Base-by-base conservation (phyloP, 2,113 vertebrate species). In the Tamias sibiricus region DNA sequence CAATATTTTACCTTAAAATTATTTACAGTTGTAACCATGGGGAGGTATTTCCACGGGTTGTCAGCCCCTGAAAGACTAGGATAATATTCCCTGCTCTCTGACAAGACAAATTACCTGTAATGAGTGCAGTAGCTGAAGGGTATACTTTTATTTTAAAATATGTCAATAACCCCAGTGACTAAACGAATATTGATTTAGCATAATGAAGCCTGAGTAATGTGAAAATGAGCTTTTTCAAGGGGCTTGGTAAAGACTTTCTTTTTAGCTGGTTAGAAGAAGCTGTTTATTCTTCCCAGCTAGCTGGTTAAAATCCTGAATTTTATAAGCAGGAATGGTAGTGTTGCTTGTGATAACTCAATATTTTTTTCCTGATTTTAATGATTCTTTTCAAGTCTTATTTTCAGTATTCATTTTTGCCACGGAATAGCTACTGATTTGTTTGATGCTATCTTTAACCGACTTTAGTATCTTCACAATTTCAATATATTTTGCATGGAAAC, bases 141-240 rank as follows among this genome's bases (percentile, higher is more conserved):
- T 99, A 99, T 99, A 99, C 99, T 99, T 99, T 99, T 99, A 99
- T 99, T 99, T 99, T 99, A 99, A 99, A 99, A 99, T 98, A 99
- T 99, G 99, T 99, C 99, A 99, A 99, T 99, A 99, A 99, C 99
- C 99, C 98, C 98, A 99, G 99, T 99, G 99, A 99, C 99, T 99
- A 99, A 99, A 99, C 98, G 98, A 99, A 99, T 99, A 99, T 99
- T 99, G 99, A 99, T 99, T 99, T 99, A 99, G 99, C 98, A 99
- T 99, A 99, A 99, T 99, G 99, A 99, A 99, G 99, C 98, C 98
- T 98, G 99, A 99, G 99, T 99, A 99, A 99, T 99, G 99, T 99
- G 99, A 99, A 99, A 99, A 99, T 99, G 99, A 99, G 99, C 99
- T 99, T 99, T 98, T 99, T 99, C 98, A 98, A 98, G 99, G 97